Conservation (phyloP, 2,888 invertebrate species). For the Lycocerus yunnanus region DNA sequence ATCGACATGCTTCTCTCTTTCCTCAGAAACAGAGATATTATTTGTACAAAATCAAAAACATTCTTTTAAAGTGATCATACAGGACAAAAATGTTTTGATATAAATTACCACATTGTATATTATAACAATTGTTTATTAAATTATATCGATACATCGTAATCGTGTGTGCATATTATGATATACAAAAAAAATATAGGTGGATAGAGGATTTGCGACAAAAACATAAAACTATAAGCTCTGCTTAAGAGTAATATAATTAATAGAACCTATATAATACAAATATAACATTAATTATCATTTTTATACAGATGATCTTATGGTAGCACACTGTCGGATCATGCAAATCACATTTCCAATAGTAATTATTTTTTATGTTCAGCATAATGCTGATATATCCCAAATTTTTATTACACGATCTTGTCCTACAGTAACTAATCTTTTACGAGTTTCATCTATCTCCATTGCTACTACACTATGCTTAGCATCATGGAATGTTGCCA, state of each 20-base stretch:
- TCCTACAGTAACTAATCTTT: conserved; percentile 89
- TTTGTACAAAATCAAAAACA: no score
- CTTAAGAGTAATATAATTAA: conserved; percentile 25
- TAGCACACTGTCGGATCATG: conserved; percentile 46
- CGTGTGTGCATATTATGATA: not conserved
- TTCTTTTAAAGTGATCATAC: not conserved
- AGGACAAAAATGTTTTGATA: not conserved
- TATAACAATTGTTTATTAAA: conserved; percentile 5
- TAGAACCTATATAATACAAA: conserved; percentile 49
- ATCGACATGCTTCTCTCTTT: no score
- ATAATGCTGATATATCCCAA: conserved; percentile 78
- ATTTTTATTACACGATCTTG: conserved; percentile 94
- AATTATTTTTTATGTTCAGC: conserved; percentile 42
- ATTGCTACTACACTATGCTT: conserved; percentile 89
- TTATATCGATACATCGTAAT: conserved; percentile 1
- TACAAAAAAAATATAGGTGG: not conserved
- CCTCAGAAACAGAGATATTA: no score
- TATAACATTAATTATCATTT: conserved; percentile 44
- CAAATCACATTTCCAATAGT: conserved; percentile 52
- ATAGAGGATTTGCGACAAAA: not conserved
- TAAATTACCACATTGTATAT: not conserved
- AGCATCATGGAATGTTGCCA: conserved; percentile 94
- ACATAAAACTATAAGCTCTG: conserved; percentile 11
- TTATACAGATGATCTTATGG: conserved; percentile 42
- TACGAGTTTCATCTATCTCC: conserved; percentile 87